Percentiles rank a stretch among this genome's conserved stretches.
Conservation (phyloP, 1,140 invertebrate species). For the Aricia agestis region DNA sequence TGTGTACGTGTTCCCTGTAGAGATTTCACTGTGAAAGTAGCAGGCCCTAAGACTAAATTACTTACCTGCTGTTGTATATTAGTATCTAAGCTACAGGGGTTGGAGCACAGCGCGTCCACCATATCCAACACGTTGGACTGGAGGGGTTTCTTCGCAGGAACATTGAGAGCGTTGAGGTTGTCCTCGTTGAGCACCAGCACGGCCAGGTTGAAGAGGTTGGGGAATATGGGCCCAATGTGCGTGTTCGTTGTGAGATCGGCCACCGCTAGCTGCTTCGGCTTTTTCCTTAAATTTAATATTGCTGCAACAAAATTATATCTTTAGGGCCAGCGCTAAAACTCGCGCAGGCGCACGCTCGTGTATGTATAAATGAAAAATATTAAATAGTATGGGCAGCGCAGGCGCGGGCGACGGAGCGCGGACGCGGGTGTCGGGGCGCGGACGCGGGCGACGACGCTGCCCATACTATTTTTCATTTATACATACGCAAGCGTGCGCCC, state of each 20-base stretch:
- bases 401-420: too few species aligned
- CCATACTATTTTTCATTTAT: too few species aligned
- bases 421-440: too few species aligned
- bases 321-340: too few species aligned
- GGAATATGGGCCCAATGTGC: slow-evolving; percentile 70
- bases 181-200: slow-evolving; percentile 70
- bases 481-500: too few species aligned
- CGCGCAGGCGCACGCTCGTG: too few species aligned
- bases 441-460: too few species aligned
- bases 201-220: slow-evolving; percentile 70
- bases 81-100: slow-evolving; percentile 69
- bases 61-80: slow-evolving; percentile 71
- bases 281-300: slow-evolving; percentile 65
- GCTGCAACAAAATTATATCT: slow-evolving; percentile 46
- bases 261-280: slow-evolving; percentile 65
- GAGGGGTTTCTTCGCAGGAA: slow-evolving; percentile 61
- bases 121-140: slow-evolving; percentile 70
- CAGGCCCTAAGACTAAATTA: too few species aligned
- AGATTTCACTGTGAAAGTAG: too few species aligned
- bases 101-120: slow-evolving; percentile 69
- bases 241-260: slow-evolving; percentile 69
- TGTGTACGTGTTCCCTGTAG: too few species aligned
- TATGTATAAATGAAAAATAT: too few species aligned
- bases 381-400: too few species aligned
- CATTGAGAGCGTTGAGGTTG: slow-evolving; percentile 64